A percentile compares a stretch with the other conserved stretches of the same genome.
These are phyloP conservation scores for Tapera naevia DNA, from an alignment of 2,797 vertebrate genomes.

Conservation along the genomic window DNA sequence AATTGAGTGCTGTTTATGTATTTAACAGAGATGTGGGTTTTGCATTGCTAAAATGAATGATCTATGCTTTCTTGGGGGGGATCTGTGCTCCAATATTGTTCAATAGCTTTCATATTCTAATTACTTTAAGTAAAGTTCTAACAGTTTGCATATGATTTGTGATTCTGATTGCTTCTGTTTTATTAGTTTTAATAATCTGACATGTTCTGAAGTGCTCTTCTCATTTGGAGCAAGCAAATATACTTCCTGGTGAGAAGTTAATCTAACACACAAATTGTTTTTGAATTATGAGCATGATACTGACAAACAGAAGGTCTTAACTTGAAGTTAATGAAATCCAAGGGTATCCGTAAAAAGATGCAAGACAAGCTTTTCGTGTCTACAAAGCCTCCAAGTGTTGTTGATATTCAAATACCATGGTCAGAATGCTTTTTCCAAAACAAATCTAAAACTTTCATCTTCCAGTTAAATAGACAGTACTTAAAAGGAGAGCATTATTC, in stretches of 20 bases:
- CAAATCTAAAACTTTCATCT: neutral
- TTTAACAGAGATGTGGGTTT: conserved; percentile 39
- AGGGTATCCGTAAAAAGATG: neutral
- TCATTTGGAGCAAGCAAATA: neutral
- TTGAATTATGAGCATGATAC: neutral
- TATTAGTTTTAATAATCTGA: conserved; percentile 32
- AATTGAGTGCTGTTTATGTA: conserved; percentile 35
- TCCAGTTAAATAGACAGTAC: neutral
- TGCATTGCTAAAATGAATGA: conserved; percentile 37
- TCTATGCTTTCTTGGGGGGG: neutral
- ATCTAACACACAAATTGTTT: neutral
- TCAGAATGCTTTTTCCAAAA: neutral
- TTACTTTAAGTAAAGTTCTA: conserved; percentile 70
- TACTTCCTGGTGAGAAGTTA: neutral
- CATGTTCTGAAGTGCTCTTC: neutral
- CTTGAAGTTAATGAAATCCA: conserved; percentile 1
- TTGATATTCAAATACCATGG: neutral
- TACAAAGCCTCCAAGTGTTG: neutral
- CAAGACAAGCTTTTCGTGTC: neutral
- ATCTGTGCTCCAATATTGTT: conserved; percentile 43
- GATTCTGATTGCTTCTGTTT: conserved; percentile 27
- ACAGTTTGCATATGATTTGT: conserved; percentile 41
- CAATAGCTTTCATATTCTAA: conserved; percentile 58
- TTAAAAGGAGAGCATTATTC: neutral
- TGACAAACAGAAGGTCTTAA: conserved; percentile 3